A percentile compares a stretch with the other conserved stretches of the same genome.
These are phyloP conservation scores for Clarias laeviceps DNA, from an alignment of 2,797 vertebrate species.

Conservation along the genomic window DNA sequence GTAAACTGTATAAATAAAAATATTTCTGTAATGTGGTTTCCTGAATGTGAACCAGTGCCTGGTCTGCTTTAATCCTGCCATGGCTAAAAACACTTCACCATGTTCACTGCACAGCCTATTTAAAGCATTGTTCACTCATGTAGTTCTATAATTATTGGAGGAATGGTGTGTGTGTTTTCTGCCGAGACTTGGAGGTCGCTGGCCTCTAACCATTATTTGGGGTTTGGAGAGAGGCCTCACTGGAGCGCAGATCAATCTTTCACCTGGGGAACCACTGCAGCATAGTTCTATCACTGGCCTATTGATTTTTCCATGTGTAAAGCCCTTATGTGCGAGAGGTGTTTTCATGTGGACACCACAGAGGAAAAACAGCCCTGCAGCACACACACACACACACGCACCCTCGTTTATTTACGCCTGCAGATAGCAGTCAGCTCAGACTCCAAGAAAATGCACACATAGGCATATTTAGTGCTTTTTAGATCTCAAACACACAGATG, in stretches of 20 bases:
- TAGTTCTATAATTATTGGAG: conserved; percentile 74
- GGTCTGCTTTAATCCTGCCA: conserved; percentile 30
- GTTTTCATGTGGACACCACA: conserved; percentile 70
- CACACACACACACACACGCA: conserved; percentile 52
- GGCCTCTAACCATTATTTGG: conserved; percentile 82
- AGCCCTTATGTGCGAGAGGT: conserved; percentile 68
- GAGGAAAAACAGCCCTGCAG: conserved; percentile 69
- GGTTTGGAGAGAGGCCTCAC: conserved; percentile 73
- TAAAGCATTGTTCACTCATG: conserved; percentile 70
- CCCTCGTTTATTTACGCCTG: conserved; percentile 75
- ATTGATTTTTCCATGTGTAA: conserved; percentile 80
- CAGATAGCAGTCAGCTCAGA: conserved; percentile 74
- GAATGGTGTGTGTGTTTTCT: conserved; percentile 63
- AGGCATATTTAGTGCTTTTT: conserved; percentile 59
- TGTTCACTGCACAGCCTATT: conserved; percentile 58
- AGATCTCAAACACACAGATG: conserved; percentile 36
- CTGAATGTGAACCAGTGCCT: neutral
- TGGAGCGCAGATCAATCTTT: conserved; percentile 79
- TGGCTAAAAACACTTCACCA: conserved; percentile 53
- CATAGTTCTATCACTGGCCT: conserved; percentile 80
- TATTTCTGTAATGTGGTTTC: conserved; percentile 22
- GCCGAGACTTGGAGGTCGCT: conserved; percentile 73
- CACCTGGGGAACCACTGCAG: conserved; percentile 76
- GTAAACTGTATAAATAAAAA: conserved; percentile 10
- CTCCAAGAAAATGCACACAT: conserved; percentile 73